Evolutionary conservation across 1,140 invertebrate genomes (phyloP).

Genomic region (Pogonomyrmex californicus): DNA sequence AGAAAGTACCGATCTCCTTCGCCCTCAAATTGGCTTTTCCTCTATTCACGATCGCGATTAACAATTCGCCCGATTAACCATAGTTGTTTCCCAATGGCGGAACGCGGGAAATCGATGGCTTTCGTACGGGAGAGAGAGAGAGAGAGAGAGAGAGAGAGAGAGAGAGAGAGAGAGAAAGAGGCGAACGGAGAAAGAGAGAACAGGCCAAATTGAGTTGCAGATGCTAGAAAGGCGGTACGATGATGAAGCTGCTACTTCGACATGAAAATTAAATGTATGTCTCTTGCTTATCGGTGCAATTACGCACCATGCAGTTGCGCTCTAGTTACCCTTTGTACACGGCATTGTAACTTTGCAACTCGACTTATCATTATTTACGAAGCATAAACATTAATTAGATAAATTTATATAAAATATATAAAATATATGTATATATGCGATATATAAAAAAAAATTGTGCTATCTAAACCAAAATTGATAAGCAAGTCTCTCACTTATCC

Average conservation of each 20-base stretch:
- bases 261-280: slow-evolving; percentile 11
- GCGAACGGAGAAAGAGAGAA: not conserved
- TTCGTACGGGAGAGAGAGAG: not conserved
- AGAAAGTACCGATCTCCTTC: not conserved
- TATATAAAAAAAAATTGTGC: not conserved
- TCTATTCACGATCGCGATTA: slow-evolving; percentile 47
- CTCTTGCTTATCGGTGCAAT: slow-evolving; percentile 21
- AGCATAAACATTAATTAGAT: not conserved
- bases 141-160: not conserved
- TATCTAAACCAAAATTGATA: not conserved
- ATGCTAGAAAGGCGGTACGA: not conserved
- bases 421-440: not conserved
- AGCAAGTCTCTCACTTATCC: too few relatives aligned
- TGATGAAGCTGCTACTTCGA: not conserved
- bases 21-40: slow-evolving; percentile 32
- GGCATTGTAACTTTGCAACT: not conserved
- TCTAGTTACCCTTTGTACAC: slow-evolving; percentile 17
- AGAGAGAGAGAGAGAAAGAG: not conserved
- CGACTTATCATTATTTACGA: slow-evolving; percentile 20
- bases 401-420: slow-evolving; percentile 10
- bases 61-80: slow-evolving; percentile 45
- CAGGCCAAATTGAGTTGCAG: not conserved
- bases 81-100: not conserved
- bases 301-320: slow-evolving; percentile 3
- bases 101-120: slow-evolving; percentile 12